Conservation (phyloP, 2,888 invertebrate genomes). For the Mimas tiliae region DNA sequence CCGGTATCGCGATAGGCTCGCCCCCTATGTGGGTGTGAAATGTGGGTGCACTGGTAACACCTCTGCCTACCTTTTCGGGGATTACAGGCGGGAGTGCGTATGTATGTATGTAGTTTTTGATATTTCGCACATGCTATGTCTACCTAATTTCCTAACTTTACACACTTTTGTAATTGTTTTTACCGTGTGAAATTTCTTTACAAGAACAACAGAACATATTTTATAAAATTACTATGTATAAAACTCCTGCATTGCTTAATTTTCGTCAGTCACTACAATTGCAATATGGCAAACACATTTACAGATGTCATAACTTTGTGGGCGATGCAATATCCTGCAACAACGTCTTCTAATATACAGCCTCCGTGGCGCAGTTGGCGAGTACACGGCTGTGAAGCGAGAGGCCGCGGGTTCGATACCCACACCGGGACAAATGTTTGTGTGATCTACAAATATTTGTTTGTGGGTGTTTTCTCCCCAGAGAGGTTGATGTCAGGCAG, state of each 20-base stretch:
- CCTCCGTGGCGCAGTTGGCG: too few relatives aligned
- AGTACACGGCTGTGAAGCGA: too few relatives aligned
- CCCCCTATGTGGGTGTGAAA: too few relatives aligned
- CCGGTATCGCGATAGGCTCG: too few relatives aligned
- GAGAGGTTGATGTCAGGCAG: too few relatives aligned
- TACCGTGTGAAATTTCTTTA: not conserved
- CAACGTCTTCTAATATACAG: not conserved
- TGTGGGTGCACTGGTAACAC: too few relatives aligned
- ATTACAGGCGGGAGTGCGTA: too few relatives aligned
- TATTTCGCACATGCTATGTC: not conserved
- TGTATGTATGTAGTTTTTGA: not conserved
- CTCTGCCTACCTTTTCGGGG: too few relatives aligned
- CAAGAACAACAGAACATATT: constrained; percentile 5
- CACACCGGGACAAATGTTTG: too few relatives aligned
- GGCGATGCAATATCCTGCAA: constrained; percentile 16
- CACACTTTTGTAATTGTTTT: not conserved
- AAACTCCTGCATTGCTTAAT: not conserved
- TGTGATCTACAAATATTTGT: too few relatives aligned
- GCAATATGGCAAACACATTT: constrained; percentile 18
- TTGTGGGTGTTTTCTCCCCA: too few relatives aligned
- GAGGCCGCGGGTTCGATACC: too few relatives aligned
- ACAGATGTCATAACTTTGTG: constrained; percentile 13
- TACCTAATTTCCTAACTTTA: not conserved
- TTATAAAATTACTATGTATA: not conserved
- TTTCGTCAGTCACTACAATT: not conserved